Percentiles rank a stretch among this genome's conserved stretches.
These are phyloP conservation scores for Chloroceryle inda DNA, from an alignment of 2,797 vertebrate species.

Conservation along the genomic window DNA sequence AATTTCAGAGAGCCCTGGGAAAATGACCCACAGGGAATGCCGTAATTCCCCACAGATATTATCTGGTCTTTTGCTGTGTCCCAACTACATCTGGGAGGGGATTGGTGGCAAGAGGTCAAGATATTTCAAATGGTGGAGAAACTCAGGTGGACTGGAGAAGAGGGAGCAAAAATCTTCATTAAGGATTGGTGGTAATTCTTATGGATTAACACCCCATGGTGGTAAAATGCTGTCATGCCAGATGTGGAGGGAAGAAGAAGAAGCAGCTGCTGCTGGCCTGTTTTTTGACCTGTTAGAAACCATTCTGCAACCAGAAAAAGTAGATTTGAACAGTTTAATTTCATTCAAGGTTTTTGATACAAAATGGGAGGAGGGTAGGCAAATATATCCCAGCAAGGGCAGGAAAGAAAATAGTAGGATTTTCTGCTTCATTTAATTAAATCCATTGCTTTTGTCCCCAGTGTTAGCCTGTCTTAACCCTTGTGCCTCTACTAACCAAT, in stretches of 20 bases:
- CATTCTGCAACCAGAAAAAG: not conserved
- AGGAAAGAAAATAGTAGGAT: not conserved
- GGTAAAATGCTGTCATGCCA: not conserved
- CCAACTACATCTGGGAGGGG: not conserved
- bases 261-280: not conserved
- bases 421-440: conserved; percentile 30
- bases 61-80: not conserved
- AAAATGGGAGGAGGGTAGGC: not conserved
- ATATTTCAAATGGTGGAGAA: not conserved
- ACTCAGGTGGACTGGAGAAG: not conserved
- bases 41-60: not conserved
- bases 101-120: not conserved
- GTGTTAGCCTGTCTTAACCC: not conserved
- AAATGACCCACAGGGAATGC: not conserved
- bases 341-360: not conserved
- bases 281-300: not conserved
- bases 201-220: not conserved
- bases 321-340: not conserved
- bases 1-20: not conserved
- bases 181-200: not conserved
- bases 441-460: not conserved
- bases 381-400: not conserved
- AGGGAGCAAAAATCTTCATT: not conserved
- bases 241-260: not conserved
- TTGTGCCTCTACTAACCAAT: not conserved